These are phyloP conservation scores for Drosophila nr. perissopoda DNA, from an alignment of 2,888 invertebrate genomes.

Conservation along the genomic window DNA sequence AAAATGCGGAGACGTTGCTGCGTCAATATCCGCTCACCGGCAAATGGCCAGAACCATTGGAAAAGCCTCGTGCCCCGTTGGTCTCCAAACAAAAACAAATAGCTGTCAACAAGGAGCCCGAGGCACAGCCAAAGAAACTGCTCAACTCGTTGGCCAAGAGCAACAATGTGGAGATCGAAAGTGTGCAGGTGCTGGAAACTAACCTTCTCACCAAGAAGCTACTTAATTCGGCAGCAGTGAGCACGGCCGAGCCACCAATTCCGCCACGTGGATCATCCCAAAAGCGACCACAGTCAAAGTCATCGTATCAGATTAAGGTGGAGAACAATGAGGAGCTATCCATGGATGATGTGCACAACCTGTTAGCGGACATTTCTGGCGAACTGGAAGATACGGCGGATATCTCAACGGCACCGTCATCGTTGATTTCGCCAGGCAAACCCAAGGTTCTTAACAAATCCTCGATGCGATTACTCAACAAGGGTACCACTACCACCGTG, in stretches of 20 bases:
- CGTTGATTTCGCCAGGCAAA: slow-evolving; percentile 16
- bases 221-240: slow-evolving; percentile 53
- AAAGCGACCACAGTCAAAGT: slow-evolving; percentile 23
- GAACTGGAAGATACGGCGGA: slow-evolving; percentile 36
- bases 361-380: slow-evolving; percentile 67
- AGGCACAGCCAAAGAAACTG: slow-evolving; percentile 56
- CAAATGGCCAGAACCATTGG: slow-evolving; percentile 86
- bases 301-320: slow-evolving; percentile 73
- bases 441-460: slow-evolving; percentile 83
- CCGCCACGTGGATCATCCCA: background rate
- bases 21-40: slow-evolving; percentile 89
- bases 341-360: slow-evolving; percentile 79
- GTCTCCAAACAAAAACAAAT: slow-evolving; percentile 25
- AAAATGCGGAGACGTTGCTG: slow-evolving; percentile 90
- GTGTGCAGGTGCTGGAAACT: slow-evolving; percentile 63
- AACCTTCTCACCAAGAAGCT: slow-evolving; percentile 50
- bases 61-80: slow-evolving; percentile 80
- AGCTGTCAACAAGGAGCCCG: slow-evolving; percentile 11
- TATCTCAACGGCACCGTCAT: background rate
- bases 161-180: slow-evolving; percentile 41
- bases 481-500: slow-evolving; percentile 67
- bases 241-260: slow-evolving; percentile 49
- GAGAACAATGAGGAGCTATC: slow-evolving; percentile 81
- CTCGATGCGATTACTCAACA: slow-evolving; percentile 83
- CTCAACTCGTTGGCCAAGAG: slow-evolving; percentile 60